These are phyloP conservation scores for Patiria miniata DNA, from an alignment of 35 echinoderm and acorn worm genomes.

Conservation along the genomic window DNA sequence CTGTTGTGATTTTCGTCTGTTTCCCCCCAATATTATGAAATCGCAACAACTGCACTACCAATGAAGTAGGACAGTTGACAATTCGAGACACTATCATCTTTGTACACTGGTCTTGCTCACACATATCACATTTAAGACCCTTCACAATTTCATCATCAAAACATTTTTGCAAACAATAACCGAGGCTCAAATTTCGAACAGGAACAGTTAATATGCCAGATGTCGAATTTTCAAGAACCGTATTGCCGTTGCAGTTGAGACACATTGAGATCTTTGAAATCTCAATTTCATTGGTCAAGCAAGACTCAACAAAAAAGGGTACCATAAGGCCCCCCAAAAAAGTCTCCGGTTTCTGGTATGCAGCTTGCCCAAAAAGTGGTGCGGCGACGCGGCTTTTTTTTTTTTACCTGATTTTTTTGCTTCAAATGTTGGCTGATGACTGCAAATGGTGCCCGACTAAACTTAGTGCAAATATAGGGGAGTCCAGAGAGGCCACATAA, in stretches of 20 bases:
- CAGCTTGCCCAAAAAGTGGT: slow-evolving; percentile 12
- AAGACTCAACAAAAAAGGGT: neutral
- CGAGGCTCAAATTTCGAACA: neutral
- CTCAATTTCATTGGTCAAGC: neutral
- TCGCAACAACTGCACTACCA: neutral
- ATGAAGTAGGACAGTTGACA: neutral
- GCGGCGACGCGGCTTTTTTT: too few species aligned
- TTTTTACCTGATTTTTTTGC: too few species aligned
- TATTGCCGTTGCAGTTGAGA: neutral
- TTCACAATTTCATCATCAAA: neutral
- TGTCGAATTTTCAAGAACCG: neutral
- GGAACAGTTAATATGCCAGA: neutral
- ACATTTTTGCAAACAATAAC: neutral
- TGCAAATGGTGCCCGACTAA: too few species aligned
- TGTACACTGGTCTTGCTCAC: neutral
- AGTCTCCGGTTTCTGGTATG: neutral
- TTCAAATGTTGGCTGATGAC: too few species aligned
- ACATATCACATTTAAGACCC: neutral
- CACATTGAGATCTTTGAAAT: neutral
- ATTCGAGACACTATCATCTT: neutral
- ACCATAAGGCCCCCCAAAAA: neutral
- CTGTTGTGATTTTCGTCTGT: neutral
- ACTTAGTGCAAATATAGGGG: too few species aligned
- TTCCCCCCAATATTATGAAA: neutral
- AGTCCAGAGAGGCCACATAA: too few species aligned